Evolutionary conservation across 2,113 vertebrate species (phyloP).

Genomic region (Gambusia affinis): DNA sequence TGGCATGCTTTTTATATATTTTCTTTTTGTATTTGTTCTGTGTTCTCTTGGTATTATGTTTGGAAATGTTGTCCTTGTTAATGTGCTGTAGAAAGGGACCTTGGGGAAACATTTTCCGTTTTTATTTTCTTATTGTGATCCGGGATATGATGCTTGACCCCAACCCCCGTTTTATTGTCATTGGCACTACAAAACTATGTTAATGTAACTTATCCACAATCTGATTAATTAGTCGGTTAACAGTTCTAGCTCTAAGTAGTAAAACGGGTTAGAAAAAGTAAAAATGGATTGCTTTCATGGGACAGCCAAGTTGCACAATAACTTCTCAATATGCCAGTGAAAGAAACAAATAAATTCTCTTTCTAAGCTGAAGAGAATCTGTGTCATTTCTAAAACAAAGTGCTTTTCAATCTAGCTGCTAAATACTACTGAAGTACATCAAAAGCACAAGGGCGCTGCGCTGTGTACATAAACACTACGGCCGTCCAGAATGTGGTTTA

Average conservation of each 20-base stretch:
- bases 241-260: neutral
- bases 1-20: neutral
- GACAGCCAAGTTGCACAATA: neutral
- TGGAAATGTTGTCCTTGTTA: neutral
- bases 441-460: constrained; percentile 1
- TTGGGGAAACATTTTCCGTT: constrained; percentile 1
- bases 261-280: neutral
- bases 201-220: neutral
- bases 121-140: neutral
- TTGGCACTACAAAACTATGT: neutral
- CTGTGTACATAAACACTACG: constrained; percentile 43
- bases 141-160: neutral
- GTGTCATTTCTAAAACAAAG: constrained; percentile 7
- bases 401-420: constrained; percentile 26
- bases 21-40: neutral
- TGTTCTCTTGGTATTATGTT: neutral
- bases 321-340: neutral
- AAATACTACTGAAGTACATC: constrained; percentile 18
- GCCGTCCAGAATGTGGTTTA: constrained; percentile 67
- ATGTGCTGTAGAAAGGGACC: neutral
- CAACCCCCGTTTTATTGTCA: neutral
- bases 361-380: constrained; percentile 6
- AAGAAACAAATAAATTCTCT: constrained; percentile 11
- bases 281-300: neutral
- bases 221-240: neutral